phyloP scores from a whole-genome alignment of 1,140 invertebrate genomes.

The Carposina sasakii region DNA sequence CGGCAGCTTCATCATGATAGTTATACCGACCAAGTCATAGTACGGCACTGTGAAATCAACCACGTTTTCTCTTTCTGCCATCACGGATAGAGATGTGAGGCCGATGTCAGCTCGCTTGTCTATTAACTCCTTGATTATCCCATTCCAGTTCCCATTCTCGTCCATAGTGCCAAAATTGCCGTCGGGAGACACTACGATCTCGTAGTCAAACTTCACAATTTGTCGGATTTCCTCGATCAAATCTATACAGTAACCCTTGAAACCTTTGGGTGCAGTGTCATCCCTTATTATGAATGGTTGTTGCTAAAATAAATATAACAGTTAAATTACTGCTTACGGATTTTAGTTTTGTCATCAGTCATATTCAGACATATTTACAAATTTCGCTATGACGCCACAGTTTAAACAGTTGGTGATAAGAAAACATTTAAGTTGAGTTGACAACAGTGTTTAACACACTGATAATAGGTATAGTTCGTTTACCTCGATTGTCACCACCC shows the following conservation, averaged over 20 bases:
- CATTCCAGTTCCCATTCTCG: slow-evolving; percentile 91
- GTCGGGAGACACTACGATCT: slow-evolving; percentile 85
- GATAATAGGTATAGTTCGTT: slow-evolving; percentile 18
- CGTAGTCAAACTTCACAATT: slow-evolving; percentile 91
- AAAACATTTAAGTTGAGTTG: slow-evolving; percentile 47
- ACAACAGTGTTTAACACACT: slow-evolving; percentile 33
- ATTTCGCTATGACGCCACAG: slow-evolving; percentile 31
- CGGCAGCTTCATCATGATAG: slow-evolving; percentile 91
- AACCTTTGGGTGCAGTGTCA: slow-evolving; percentile 77
- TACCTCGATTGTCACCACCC: slow-evolving; percentile 85
- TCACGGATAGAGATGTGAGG: slow-evolving; percentile 89
- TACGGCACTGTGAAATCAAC: slow-evolving; percentile 97
- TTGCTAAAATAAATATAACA: slow-evolving; percentile 74
- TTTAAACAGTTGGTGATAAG: slow-evolving; percentile 50
- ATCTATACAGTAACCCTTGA: slow-evolving; percentile 95
- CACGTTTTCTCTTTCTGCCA: slow-evolving; percentile 95
- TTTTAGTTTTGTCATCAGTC: too few species aligned
- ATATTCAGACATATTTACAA: slow-evolving; percentile 11
- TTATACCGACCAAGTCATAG: slow-evolving; percentile 95
- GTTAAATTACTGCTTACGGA: too few species aligned
- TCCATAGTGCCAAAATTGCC: slow-evolving; percentile 89
- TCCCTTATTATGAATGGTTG: slow-evolving; percentile 90
- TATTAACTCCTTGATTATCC: slow-evolving; percentile 92
- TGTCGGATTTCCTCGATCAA: slow-evolving; percentile 88
- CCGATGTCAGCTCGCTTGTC: slow-evolving; percentile 94